These are phyloP conservation scores for Rhaphigaster nebulosa DNA, from an alignment of 2,888 invertebrate genomes.

Conservation along the genomic window DNA sequence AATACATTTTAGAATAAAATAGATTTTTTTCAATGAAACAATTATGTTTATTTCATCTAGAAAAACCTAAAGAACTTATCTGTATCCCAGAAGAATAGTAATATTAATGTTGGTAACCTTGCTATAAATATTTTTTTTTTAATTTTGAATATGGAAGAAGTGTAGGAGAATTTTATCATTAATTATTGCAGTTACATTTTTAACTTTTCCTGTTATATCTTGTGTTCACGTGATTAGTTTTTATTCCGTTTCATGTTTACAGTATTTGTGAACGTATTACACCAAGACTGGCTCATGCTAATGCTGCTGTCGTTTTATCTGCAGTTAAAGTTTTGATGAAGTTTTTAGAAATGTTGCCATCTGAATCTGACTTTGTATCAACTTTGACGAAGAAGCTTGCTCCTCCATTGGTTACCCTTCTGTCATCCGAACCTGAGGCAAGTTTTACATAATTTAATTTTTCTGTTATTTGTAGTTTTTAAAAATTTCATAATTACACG, in stretches of 20 bases:
- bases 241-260: conserved; percentile 8
- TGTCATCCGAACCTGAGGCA: conserved; percentile 95
- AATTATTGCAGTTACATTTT: not conserved
- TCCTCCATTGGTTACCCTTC: conserved; percentile 96
- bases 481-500: not conserved
- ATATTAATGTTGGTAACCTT: no score
- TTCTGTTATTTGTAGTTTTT: no score
- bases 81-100: not conserved
- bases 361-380: conserved; percentile 93
- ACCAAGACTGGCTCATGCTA: conserved; percentile 97
- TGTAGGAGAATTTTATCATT: not conserved
- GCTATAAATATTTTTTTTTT: not conserved
- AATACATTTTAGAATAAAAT: no score
- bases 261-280: conserved; percentile 97
- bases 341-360: conserved; percentile 95
- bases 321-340: conserved; percentile 99
- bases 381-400: conserved; percentile 96
- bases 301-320: conserved; percentile 98
- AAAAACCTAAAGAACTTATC: not conserved
- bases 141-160: not conserved
- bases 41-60: not conserved
- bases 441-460: conserved; percentile 23
- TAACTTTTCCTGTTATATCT: not conserved
- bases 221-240: not conserved
- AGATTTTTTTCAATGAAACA: no score